phyloP scores from a whole-genome alignment of 2,888 invertebrate genomes.

The Pristionchus mayeri region DNA sequence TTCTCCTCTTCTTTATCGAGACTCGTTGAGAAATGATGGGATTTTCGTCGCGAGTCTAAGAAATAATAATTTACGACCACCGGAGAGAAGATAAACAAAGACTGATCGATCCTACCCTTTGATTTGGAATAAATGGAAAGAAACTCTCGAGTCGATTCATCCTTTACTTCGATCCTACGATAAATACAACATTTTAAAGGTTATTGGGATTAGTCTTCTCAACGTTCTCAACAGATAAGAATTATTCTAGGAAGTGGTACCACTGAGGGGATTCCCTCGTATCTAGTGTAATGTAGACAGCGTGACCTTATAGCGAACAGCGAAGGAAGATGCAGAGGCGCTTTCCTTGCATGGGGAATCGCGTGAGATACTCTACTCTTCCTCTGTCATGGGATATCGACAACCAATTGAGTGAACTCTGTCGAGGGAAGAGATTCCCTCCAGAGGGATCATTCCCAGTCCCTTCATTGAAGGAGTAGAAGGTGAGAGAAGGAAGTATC shows the following conservation, averaged over 20 bases:
- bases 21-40: slow-evolving; percentile 24
- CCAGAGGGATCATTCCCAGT: background rate
- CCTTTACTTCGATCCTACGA: background rate
- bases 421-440: too few relatives aligned
- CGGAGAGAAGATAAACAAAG: background rate
- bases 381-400: too few relatives aligned
- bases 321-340: background rate
- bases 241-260: background rate
- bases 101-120: background rate
- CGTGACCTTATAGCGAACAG: background rate
- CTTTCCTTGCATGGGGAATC: background rate
- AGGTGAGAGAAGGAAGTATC: background rate
- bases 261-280: background rate
- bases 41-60: slow-evolving; percentile 26
- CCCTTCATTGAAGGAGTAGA: background rate
- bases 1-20: background rate
- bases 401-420: slow-evolving; percentile 15
- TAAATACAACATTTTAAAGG: too few relatives aligned
- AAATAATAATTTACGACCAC: background rate
- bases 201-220: too few relatives aligned
- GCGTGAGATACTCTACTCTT: background rate
- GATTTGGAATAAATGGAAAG: too few relatives aligned
- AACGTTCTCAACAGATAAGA: too few relatives aligned
- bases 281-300: background rate
- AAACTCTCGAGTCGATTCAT: background rate